phyloP scores from a whole-genome alignment of 1,140 invertebrate genomes.

The Neodiprion fabricii region DNA sequence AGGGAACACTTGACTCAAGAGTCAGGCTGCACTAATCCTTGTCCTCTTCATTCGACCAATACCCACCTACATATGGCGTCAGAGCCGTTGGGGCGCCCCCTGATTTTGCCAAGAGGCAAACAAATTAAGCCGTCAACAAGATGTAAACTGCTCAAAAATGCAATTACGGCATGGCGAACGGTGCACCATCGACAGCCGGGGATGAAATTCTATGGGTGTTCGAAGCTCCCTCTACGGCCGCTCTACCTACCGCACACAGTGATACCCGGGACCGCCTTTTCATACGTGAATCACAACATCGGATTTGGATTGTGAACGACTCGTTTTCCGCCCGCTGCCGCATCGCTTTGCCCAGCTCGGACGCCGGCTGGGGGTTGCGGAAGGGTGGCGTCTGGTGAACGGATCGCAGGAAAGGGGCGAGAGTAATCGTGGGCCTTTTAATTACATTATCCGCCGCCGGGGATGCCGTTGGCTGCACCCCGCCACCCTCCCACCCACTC shows the following conservation, averaged over 20 bases:
- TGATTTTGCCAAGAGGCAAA: not conserved
- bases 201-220: not conserved
- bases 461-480: conserved; percentile 1
- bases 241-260: not conserved
- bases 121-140: conserved; percentile 7
- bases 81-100: not conserved
- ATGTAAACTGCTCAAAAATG: conserved; percentile 7
- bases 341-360: not conserved
- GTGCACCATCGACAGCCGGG: not conserved
- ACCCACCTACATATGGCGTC: not conserved
- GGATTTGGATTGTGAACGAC: not conserved
- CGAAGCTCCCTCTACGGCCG: not conserved
- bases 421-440: conserved; percentile 1
- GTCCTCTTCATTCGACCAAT: not conserved
- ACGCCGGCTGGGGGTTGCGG: not conserved
- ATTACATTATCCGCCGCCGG: not conserved
- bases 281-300: not conserved
- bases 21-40: not conserved
- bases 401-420: not conserved
- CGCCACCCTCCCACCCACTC: not conserved
- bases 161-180: not conserved
- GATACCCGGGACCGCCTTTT: conserved; percentile 1
- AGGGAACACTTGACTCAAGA: not conserved
- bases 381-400: not conserved
- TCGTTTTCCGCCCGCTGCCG: not conserved